These are phyloP conservation scores for Sipha flava DNA, from an alignment of 1,140 invertebrate species.

Conservation along the genomic window DNA sequence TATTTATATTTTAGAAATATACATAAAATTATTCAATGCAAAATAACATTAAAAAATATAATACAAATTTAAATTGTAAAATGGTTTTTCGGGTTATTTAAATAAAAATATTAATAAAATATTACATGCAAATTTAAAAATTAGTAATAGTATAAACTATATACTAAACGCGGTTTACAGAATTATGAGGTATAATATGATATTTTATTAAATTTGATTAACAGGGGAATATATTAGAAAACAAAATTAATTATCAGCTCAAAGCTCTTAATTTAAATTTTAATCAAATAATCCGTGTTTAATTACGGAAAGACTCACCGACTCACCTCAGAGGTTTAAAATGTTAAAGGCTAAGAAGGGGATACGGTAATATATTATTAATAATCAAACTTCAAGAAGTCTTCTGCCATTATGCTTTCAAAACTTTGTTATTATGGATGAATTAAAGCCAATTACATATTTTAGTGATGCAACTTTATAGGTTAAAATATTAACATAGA, in stretches of 20 bases:
- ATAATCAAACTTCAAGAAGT: slow-evolving; percentile 19
- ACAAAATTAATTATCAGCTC: background rate
- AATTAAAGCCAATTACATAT: background rate
- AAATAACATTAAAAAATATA: no score
- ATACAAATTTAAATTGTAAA: no score
- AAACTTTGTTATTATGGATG: background rate
- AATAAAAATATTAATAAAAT: no score
- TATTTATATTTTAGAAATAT: no score
- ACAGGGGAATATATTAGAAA: background rate
- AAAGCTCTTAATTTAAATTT: slow-evolving; percentile 10
- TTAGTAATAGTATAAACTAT: no score
- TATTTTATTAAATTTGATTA: background rate
- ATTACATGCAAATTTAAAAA: no score
- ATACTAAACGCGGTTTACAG: no score
- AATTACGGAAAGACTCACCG: background rate
- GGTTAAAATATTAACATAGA: no score
- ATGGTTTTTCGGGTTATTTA: no score
- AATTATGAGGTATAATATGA: background rate
- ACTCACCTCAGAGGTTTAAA: background rate
- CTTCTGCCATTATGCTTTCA: background rate
- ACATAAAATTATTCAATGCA: no score
- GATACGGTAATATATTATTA: background rate
- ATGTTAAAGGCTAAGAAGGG: background rate
- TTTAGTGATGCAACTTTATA: no score
- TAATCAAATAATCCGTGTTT: slow-evolving; percentile 22